Conservation (phyloP, 1,140 invertebrate genomes). For the Melanaphis sacchari region DNA sequence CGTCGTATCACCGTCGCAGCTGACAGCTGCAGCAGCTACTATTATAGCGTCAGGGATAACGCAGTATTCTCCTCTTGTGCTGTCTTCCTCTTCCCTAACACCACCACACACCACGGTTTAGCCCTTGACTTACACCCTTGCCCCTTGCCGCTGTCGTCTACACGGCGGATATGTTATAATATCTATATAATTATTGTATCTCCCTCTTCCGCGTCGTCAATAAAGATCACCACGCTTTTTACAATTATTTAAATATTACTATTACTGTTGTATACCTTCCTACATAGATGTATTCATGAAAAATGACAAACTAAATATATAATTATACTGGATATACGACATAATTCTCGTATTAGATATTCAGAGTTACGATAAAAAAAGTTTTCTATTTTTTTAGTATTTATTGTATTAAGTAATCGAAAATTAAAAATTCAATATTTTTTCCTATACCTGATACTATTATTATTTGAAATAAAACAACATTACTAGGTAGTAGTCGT, state of each 20-base stretch:
- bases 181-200: not conserved
- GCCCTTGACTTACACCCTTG: not conserved
- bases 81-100: not conserved
- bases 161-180: not conserved
- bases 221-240: not conserved
- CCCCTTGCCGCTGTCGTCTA: not conserved
- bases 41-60: not conserved
- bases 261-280: not conserved
- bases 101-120: not conserved
- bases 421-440: slow-evolving; percentile 14
- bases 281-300: not conserved
- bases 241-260: not conserved
- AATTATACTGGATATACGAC: not conserved
- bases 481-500: not conserved
- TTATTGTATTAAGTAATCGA: not conserved
- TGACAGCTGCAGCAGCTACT: not conserved
- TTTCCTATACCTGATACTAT: not conserved
- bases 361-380: not conserved
- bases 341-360: not conserved
- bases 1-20: not conserved
- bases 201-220: not conserved
- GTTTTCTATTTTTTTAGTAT: not conserved
- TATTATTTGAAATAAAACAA: not conserved
- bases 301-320: not conserved
- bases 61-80: not conserved